Conservation (phyloP, 2,888 invertebrate species). For the Drosophila atripex region DNA sequence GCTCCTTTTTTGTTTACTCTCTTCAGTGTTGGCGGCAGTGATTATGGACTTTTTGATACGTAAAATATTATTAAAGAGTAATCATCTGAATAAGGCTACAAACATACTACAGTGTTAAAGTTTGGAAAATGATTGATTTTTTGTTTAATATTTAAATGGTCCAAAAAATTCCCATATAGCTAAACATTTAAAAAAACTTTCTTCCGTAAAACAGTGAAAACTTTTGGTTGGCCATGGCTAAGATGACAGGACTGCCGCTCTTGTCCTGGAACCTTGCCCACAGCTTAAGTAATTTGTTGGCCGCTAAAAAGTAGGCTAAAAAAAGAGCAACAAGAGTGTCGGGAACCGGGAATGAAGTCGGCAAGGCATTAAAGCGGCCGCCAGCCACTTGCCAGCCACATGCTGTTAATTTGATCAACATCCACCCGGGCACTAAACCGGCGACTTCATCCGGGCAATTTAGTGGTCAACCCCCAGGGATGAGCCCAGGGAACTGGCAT, state of each 20-base stretch:
- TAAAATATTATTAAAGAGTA: neutral
- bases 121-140: too few relatives aligned
- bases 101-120: too few relatives aligned
- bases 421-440: constrained; percentile 21
- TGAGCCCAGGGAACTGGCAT: constrained; percentile 2
- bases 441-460: constrained; percentile 66
- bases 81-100: too few relatives aligned
- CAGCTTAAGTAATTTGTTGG: constrained; percentile 51
- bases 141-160: too few relatives aligned
- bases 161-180: too few relatives aligned
- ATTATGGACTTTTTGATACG: neutral
- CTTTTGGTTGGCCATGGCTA: constrained; percentile 5
- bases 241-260: neutral
- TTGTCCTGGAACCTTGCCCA: constrained; percentile 7
- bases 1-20: neutral
- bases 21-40: neutral
- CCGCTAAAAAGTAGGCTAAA: constrained; percentile 54
- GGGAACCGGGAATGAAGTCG: neutral
- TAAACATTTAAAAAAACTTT: too few relatives aligned
- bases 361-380: constrained; percentile 24
- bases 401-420: constrained; percentile 77
- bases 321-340: constrained; percentile 10
- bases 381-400: constrained; percentile 55
- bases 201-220: too few relatives aligned
- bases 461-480: constrained; percentile 59